Base-by-base conservation (phyloP, 2,797 vertebrate genomes). In the Tadarida brasiliensis region DNA sequence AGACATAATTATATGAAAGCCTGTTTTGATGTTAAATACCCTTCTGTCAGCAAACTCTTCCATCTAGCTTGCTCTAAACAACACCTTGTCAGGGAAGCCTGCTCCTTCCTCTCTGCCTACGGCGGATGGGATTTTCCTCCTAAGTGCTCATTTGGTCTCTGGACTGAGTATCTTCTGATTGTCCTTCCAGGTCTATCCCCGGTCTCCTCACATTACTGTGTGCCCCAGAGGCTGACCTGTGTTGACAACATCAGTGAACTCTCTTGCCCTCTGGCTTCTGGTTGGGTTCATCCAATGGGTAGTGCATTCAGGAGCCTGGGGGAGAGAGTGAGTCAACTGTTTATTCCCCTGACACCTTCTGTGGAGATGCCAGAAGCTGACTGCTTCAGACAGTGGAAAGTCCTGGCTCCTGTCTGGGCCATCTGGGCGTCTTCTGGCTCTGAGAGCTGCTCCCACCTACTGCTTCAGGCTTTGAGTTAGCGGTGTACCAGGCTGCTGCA, bases 21-120 rank as follows among this genome's bases (percentile, higher is more conserved):
- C 78, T 16, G 14, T 93, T 95, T 94, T 90, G 85, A 93, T 94
- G 59, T 90, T 85, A 67, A 78, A 92, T 73, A 63, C 5, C 33
- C 63, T 81, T 70, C 77, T 90, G 76, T 84, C 84, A 96, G 80
- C 61, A 92, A 93, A 51, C 15, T 68, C 47, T 57, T 73, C 59
- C 44, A 65, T 81, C 56, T 67, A 89, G 68, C 51, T 63, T 51
- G 30, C 49, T 65, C n/a, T 81, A 39, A 88, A 68, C 28, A 88
- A 7, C 28, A 28, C 16, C 70, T 63, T 30, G n/a, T 84, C 22
- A 3, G 28, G 28, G 15, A 56, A 80, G 22, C 19, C 17, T 71
- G 44, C 80, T 88, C 54, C 49, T 68, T 86, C 71, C 61, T 91
- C 26, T 90, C 80, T 83, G 63, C 56, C 33, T 51, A 3, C 63